Conservation (phyloP, 2,113 vertebrate species). For the Pterocles orientalis region DNA sequence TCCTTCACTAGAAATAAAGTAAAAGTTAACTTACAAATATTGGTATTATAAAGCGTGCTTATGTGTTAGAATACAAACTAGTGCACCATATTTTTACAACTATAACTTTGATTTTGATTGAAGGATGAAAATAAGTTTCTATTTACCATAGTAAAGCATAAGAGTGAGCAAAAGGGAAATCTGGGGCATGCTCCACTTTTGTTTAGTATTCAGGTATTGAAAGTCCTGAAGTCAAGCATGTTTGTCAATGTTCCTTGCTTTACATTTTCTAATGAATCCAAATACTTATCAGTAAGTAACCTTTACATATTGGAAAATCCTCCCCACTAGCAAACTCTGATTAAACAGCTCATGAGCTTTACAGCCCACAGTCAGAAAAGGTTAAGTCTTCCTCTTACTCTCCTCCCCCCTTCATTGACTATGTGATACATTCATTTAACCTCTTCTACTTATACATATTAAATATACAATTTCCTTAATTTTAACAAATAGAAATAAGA, state of each 20-base stretch:
- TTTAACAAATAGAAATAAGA: not conserved
- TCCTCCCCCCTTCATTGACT: not conserved
- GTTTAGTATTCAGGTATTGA: not conserved
- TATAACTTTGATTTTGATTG: not conserved
- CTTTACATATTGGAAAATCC: constrained; percentile 18
- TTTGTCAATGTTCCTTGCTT: not conserved
- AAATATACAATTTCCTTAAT: not conserved
- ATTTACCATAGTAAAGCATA: not conserved
- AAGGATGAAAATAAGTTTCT: not conserved
- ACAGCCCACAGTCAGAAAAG: not conserved
- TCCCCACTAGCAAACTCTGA: constrained; percentile 10
- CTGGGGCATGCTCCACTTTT: not conserved
- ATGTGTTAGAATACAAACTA: not conserved
- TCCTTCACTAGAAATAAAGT: constrained; percentile 49
- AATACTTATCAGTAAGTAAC: constrained; percentile 27
- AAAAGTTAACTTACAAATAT: constrained; percentile 24
- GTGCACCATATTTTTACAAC: not conserved
- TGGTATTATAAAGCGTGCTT: not conserved
- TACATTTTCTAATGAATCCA: constrained; percentile 10
- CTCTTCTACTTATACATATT: not conserved
- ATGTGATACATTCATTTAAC: not conserved
- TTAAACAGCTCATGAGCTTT: constrained; percentile 49
- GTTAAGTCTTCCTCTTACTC: not conserved
- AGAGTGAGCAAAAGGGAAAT: not conserved
- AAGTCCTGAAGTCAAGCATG: not conserved